phyloP scores from a whole-genome alignment of 2,797 vertebrate species.

The Thripadectes ignobilis region DNA sequence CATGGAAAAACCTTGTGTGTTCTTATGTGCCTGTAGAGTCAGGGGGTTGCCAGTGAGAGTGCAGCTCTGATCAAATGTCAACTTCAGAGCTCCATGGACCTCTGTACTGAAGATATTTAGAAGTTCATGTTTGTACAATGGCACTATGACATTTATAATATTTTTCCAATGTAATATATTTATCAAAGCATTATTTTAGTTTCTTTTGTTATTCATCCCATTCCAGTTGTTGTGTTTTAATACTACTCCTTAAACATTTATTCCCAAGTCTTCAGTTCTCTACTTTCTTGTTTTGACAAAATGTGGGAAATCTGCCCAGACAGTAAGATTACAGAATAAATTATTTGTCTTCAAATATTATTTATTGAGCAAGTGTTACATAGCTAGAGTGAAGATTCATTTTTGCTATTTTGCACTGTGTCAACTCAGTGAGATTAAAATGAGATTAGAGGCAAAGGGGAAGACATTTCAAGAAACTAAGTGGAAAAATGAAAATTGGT shows the following conservation, averaged over 20 bases:
- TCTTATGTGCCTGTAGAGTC: not conserved
- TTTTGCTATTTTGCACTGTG: not conserved
- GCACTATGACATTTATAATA: not conserved
- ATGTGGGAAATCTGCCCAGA: not conserved
- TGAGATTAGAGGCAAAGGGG: not conserved
- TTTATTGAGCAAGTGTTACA: not conserved
- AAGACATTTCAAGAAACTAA: not conserved
- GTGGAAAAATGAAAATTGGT: not conserved
- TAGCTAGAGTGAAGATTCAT: not conserved
- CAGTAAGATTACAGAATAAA: not conserved
- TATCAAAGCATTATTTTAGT: not conserved
- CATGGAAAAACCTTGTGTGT: rapidly evolving
- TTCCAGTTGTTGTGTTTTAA: not conserved
- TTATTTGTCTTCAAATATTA: not conserved
- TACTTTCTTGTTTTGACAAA: not conserved
- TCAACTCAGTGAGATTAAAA: not conserved
- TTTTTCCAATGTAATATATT: not conserved
- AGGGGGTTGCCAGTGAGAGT: not conserved
- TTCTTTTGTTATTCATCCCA: not conserved
- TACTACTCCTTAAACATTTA: not conserved
- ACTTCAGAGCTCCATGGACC: not conserved
- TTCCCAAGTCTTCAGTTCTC: not conserved
- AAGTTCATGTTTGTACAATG: not conserved
- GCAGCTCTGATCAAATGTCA: not conserved
- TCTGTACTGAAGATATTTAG: not conserved